Percentiles rank a stretch among this genome's conserved stretches.
phyloP scores from a whole-genome alignment of 2,797 vertebrate genomes.

The Parauchenoglanis punctatus region DNA sequence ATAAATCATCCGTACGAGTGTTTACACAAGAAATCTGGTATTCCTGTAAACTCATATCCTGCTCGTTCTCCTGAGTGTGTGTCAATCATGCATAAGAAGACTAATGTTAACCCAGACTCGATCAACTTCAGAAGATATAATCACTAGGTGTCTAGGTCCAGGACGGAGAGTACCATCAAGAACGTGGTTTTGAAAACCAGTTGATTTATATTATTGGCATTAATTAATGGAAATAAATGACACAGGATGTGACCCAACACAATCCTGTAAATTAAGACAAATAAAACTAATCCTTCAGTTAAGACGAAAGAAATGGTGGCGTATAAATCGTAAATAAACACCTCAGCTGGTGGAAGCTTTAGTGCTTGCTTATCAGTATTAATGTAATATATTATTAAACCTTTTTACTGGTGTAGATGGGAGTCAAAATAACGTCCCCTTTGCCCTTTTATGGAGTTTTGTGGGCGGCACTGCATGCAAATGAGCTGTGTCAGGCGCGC shows the following conservation, averaged over 20 bases:
- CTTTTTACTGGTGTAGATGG: background rate
- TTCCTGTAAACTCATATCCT: background rate
- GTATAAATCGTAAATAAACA: background rate
- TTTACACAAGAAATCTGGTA: background rate
- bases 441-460: background rate
- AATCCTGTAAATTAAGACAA: background rate
- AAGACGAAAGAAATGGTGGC: background rate
- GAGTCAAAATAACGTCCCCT: background rate
- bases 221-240: background rate
- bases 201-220: background rate
- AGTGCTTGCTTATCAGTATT: background rate
- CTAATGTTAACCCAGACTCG: background rate
- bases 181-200: background rate
- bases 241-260: background rate
- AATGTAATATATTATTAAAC: background rate
- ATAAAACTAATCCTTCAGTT: background rate
- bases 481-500: background rate
- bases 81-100: background rate
- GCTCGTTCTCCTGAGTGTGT: background rate
- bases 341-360: background rate
- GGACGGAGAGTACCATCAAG: background rate
- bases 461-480: background rate
- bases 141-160: background rate
- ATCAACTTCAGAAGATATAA: background rate
- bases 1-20: background rate